These are phyloP conservation scores for Myotis myotis DNA, from an alignment of 2,797 vertebrate genomes.

Conservation along the genomic window DNA sequence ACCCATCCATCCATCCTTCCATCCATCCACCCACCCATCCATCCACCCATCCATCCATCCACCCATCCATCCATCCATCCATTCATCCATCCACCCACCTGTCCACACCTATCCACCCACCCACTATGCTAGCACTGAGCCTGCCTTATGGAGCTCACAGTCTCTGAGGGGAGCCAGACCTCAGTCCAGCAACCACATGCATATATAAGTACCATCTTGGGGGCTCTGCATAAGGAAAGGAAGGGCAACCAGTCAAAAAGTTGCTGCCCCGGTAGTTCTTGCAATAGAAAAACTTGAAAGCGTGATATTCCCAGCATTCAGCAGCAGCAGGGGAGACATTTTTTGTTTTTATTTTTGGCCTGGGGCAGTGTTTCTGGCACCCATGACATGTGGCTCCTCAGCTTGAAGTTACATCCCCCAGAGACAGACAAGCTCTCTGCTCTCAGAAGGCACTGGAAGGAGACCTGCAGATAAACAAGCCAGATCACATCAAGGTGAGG, in stretches of 20 bases:
- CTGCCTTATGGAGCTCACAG: not conserved
- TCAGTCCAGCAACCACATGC: no score
- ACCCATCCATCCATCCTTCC: fast-evolving
- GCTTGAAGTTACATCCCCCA: not conserved
- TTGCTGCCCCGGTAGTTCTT: not conserved
- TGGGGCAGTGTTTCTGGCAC: not conserved
- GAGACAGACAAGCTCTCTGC: not conserved
- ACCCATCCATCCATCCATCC: fast-evolving
- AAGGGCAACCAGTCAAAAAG: not conserved
- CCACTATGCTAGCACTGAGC: not conserved
- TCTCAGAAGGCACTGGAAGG: not conserved
- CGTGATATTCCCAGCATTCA: not conserved
- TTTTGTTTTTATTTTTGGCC: not conserved
- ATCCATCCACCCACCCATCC: fast-evolving
- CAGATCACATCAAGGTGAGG: not conserved
- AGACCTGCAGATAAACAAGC: not conserved
- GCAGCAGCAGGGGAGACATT: not conserved
- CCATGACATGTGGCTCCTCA: not conserved
- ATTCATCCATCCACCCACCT: no score
- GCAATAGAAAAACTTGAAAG: not conserved
- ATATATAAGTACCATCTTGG: fast-evolving
- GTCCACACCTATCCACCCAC: no score
- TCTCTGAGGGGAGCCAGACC: not conserved
- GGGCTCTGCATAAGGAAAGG: not conserved
- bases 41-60: no score